Conservation (phyloP, 2,888 invertebrate genomes). For the Drosophila colorata region DNA sequence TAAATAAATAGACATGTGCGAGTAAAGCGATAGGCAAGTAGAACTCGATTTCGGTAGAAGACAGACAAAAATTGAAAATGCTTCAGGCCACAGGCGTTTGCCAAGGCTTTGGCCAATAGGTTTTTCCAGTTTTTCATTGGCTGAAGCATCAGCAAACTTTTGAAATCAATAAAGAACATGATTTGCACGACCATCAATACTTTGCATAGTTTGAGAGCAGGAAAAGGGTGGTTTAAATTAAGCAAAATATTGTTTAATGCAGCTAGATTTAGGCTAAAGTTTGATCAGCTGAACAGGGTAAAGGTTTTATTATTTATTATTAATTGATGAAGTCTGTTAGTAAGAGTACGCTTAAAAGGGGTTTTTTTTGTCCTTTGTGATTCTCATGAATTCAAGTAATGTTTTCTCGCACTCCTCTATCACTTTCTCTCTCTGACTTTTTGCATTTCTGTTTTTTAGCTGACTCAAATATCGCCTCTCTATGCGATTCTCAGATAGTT, state of each 20-base stretch:
- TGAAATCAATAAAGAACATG: conserved; percentile 15
- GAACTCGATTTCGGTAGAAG: background rate
- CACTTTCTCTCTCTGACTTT: background rate
- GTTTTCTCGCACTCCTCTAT: too few species aligned
- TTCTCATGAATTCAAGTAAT: background rate
- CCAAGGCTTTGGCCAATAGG: conserved; percentile 10
- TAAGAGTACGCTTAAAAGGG: too few species aligned
- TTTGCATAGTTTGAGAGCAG: background rate
- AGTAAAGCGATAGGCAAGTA: background rate
- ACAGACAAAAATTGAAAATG: conserved; percentile 50
- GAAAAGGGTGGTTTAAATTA: background rate
- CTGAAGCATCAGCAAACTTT: conserved; percentile 18
- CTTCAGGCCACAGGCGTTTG: conserved; percentile 35
- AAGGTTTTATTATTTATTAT: background rate
- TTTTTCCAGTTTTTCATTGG: conserved; percentile 1
- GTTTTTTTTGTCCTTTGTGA: background rate
- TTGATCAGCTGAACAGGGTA: background rate
- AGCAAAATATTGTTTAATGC: background rate
- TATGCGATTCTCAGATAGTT: background rate
- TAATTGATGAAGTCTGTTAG: background rate
- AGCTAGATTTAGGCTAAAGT: too few species aligned
- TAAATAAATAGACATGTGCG: conserved; percentile 59
- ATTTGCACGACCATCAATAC: background rate
- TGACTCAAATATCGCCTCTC: too few species aligned
- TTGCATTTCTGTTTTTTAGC: too few species aligned